Percentiles rank a stretch among this genome's conserved stretches.
phyloP scores from a whole-genome alignment of 2,113 vertebrate genomes.

The Pardalotus punctatus region DNA sequence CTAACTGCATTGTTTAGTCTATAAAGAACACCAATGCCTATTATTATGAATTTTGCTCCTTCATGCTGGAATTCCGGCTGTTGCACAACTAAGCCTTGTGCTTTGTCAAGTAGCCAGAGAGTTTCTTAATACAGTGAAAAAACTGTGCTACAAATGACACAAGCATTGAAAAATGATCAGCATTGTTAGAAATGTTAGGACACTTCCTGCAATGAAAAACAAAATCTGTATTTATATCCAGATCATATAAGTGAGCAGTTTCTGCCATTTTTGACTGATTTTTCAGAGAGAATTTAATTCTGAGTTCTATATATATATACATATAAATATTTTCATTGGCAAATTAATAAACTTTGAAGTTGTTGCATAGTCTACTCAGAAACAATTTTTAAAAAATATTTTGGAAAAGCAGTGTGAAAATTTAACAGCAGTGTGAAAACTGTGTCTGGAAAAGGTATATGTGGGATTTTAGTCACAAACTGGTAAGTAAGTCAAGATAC shows the following conservation, averaged over 20 bases:
- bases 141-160: neutral
- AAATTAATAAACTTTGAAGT: conserved; percentile 47
- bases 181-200: conserved; percentile 56
- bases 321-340: conserved; percentile 16
- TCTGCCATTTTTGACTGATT: conserved; percentile 47
- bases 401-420: conserved; percentile 15
- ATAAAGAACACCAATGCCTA: neutral
- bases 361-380: neutral
- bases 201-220: conserved; percentile 57
- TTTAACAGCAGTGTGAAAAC: neutral
- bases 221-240: conserved; percentile 3
- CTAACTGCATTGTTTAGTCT: neutral
- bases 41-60: neutral
- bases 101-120: neutral
- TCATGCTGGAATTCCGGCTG: neutral
- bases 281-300: conserved; percentile 44
- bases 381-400: neutral
- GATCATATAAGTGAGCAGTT: conserved; percentile 8
- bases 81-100: neutral
- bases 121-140: neutral
- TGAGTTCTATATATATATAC: neutral
- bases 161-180: conserved; percentile 5
- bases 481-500: neutral
- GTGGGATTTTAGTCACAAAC: neutral
- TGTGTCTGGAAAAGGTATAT: neutral